Conservation (phyloP, 2,797 vertebrate genomes). For the Ctenopoma kingsleyae region DNA sequence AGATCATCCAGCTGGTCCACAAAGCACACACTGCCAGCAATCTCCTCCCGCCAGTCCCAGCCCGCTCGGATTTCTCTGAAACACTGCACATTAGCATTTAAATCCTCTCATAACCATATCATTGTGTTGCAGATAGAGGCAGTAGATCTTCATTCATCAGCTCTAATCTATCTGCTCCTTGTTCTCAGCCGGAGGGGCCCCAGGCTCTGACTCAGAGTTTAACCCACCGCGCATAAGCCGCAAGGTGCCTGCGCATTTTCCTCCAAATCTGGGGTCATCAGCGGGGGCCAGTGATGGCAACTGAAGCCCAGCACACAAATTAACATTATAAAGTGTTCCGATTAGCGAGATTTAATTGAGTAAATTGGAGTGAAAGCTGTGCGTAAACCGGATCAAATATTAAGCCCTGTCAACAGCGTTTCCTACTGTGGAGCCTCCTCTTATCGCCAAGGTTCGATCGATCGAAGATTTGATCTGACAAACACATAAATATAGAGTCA, state of each 20-base stretch:
- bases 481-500: not conserved
- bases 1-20: slow-evolving; percentile 62
- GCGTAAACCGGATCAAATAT: slow-evolving; percentile 48
- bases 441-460: slow-evolving; percentile 63
- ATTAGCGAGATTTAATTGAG: slow-evolving; percentile 30
- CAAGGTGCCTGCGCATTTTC: slow-evolving; percentile 74
- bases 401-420: slow-evolving; percentile 57
- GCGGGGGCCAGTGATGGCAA: slow-evolving; percentile 20
- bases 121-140: slow-evolving; percentile 75
- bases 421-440: slow-evolving; percentile 36
- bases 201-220: slow-evolving; percentile 71
- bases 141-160: slow-evolving; percentile 78
- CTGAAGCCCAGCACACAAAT: slow-evolving; percentile 18
- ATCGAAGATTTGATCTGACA: not conserved
- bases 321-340: not conserved
- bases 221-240: slow-evolving; percentile 66
- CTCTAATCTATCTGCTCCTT: slow-evolving; percentile 80
- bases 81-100: slow-evolving; percentile 76
- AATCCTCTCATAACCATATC: slow-evolving; percentile 75
- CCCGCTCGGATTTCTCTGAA: slow-evolving; percentile 54
- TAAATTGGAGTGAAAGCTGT: slow-evolving; percentile 36
- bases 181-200: slow-evolving; percentile 68
- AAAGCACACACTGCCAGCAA: slow-evolving; percentile 39
- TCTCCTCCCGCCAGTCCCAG: slow-evolving; percentile 49
- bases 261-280: slow-evolving; percentile 61